These are phyloP conservation scores for Mimumesa dahlbomi DNA, from an alignment of 2,888 invertebrate genomes.

Conservation along the genomic window DNA sequence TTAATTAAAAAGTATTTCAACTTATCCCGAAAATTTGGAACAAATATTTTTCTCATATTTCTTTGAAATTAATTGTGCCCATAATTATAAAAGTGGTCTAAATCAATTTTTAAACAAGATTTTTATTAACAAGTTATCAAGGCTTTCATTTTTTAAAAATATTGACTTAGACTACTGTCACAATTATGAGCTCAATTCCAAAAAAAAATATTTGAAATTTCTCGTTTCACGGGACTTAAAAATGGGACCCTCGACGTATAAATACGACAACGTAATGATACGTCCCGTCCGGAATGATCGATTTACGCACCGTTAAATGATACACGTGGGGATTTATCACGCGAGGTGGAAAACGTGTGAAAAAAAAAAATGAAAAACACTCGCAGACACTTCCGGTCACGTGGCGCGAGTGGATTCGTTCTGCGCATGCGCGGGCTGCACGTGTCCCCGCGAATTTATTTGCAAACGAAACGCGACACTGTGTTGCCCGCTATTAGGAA, in stretches of 20 bases:
- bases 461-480: slow-evolving; percentile 32
- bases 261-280: slow-evolving; percentile 21
- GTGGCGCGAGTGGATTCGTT: slow-evolving; percentile 3
- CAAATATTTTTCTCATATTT: too few species aligned
- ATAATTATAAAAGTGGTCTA: too few species aligned
- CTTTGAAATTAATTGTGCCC: too few species aligned
- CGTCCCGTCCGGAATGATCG: slow-evolving; percentile 29
- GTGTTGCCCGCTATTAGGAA: slow-evolving; percentile 13
- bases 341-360: too few species aligned
- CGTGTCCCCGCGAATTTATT: slow-evolving; percentile 7
- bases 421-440: neutral
- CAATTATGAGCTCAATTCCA: too few species aligned
- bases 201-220: too few species aligned
- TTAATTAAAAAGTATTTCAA: too few species aligned
- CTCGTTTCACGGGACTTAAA: slow-evolving; percentile 29
- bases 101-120: too few species aligned
- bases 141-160: too few species aligned
- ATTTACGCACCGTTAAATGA: slow-evolving; percentile 44
- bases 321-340: neutral
- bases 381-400: slow-evolving; percentile 34
- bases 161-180: too few species aligned
- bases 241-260: neutral
- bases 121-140: too few species aligned
- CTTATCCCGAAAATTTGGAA: too few species aligned
- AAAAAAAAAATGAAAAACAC: slow-evolving; percentile 24